Percentiles rank a stretch among this genome's conserved stretches.
These are phyloP conservation scores for Triplophysa tibetana DNA, from an alignment of 2,113 vertebrate genomes.

Conservation along the genomic window DNA sequence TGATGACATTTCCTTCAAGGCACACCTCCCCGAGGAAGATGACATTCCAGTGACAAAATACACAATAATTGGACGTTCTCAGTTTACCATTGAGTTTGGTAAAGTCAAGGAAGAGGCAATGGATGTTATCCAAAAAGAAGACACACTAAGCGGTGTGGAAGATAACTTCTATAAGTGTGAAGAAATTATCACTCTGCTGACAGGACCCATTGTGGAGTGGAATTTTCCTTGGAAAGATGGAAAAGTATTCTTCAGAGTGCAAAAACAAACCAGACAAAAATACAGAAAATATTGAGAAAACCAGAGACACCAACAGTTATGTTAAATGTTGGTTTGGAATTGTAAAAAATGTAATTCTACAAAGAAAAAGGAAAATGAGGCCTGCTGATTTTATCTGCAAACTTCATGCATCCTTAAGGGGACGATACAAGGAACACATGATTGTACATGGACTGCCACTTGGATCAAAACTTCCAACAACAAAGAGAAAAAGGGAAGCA, in stretches of 20 bases:
- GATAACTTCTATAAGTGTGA: not conserved
- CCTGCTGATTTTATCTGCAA: conserved; percentile 8
- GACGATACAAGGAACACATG: not conserved
- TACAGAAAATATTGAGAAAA: not conserved
- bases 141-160: too few relatives aligned
- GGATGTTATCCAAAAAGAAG: too few relatives aligned
- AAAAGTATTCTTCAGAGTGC: not conserved
- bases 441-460: not conserved
- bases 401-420: not conserved
- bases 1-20: not conserved
- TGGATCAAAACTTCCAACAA: not conserved
- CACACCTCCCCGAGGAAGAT: not conserved
- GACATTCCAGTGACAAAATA: not conserved
- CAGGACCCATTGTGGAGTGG: conserved; percentile 3
- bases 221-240: not conserved
- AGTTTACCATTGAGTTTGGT: not conserved
- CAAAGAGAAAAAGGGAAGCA: not conserved
- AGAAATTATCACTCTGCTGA: not conserved
- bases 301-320: conserved; percentile 4
- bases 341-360: not conserved
- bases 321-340: conserved; percentile 7
- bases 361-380: conserved; percentile 8
- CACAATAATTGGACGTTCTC: not conserved
- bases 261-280: not conserved
- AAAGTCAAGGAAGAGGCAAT: too few relatives aligned